These are phyloP conservation scores for Gambelia wislizenii DNA, from an alignment of 2,797 vertebrate genomes.

Conservation along the genomic window DNA sequence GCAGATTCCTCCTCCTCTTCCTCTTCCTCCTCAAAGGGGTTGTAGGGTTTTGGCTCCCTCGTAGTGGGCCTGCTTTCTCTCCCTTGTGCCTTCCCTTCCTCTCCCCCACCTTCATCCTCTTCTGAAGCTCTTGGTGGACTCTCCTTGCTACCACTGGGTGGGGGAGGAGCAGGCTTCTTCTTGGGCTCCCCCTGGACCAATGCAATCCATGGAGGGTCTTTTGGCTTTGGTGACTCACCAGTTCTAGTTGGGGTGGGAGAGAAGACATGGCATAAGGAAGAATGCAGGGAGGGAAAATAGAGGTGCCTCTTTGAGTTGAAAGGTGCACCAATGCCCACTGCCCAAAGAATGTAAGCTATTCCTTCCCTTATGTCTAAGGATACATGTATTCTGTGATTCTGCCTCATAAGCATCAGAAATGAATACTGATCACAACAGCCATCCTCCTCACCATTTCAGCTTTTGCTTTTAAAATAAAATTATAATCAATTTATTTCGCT, in stretches of 20 bases:
- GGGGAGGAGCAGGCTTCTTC: conserved; percentile 87
- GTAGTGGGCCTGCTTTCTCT: conserved; percentile 46
- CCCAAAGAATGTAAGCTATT: background rate
- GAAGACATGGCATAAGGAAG: background rate
- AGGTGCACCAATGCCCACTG: background rate
- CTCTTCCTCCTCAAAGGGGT: conserved; percentile 90
- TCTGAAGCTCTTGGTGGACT: conserved; percentile 45
- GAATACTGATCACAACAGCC: background rate
- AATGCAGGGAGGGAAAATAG: background rate
- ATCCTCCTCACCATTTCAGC: no score
- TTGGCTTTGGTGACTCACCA: conserved; percentile 70
- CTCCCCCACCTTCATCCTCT: conserved; percentile 54
- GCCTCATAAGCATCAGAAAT: background rate
- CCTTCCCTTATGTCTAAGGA: background rate
- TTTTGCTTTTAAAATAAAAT: no score
- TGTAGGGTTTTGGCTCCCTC: conserved; percentile 81
- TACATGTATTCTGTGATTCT: background rate
- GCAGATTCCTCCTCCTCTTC: conserved; percentile 66
- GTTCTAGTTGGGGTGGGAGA: conserved; percentile 39
- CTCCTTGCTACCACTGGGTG: conserved; percentile 64
- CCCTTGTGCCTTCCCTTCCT: conserved; percentile 38
- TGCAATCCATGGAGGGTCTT: conserved; percentile 95
- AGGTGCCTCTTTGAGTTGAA: background rate
- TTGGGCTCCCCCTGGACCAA: conserved; percentile 91
- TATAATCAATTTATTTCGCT: no score